phyloP scores from a whole-genome alignment of 2,113 vertebrate genomes.

The Baryphthengus martii region DNA sequence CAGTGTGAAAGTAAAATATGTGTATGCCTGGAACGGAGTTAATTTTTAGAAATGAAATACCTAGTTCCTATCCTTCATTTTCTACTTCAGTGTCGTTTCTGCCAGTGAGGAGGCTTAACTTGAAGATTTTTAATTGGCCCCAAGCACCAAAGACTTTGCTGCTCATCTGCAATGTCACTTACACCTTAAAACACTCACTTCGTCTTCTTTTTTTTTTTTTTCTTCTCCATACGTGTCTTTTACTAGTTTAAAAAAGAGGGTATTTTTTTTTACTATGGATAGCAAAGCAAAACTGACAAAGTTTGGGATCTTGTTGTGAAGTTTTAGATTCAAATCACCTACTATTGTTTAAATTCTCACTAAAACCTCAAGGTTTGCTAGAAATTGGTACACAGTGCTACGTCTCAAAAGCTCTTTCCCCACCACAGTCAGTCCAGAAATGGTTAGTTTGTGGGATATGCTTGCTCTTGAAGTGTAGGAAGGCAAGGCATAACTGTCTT shows the following conservation, averaged over 20 bases:
- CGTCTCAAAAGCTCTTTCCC: not conserved
- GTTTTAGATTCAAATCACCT: not conserved
- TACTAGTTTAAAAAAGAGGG: not conserved
- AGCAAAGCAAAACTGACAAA: not conserved
- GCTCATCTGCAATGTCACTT: not conserved
- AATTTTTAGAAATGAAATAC: conserved; percentile 21
- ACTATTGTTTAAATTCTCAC: not conserved
- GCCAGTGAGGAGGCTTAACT: not conserved
- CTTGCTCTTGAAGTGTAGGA: not conserved
- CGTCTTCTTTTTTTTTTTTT: not conserved
- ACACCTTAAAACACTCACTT: not conserved
- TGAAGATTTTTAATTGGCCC: not conserved
- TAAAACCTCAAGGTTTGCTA: not conserved
- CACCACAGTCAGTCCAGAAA: not conserved
- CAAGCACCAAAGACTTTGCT: not conserved
- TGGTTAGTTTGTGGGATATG: not conserved
- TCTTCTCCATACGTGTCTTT: not conserved
- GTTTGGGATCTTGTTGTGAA: not conserved
- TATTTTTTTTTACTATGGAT: not conserved
- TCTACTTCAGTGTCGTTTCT: not conserved
- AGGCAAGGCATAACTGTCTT: not conserved
- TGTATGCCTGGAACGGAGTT: not conserved
- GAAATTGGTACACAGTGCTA: not conserved
- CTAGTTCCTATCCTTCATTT: not conserved
- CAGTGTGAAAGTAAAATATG: not conserved